These are phyloP conservation scores for Columba janthina DNA, from an alignment of 2,113 vertebrate species.

Conservation along the genomic window DNA sequence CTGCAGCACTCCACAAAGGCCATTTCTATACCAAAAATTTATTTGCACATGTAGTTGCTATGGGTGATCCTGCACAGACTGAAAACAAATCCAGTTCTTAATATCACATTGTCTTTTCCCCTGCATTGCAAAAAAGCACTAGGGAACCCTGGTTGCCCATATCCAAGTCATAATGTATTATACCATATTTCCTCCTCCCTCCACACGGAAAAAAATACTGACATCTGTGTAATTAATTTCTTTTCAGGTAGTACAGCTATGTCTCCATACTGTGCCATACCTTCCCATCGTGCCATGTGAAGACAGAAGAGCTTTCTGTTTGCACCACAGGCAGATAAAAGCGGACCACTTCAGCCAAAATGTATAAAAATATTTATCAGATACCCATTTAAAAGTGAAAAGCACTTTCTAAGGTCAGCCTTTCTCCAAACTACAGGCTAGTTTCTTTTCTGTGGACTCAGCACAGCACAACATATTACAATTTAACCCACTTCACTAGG, in stretches of 20 bases:
- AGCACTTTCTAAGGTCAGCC: neutral
- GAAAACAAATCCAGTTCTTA: neutral
- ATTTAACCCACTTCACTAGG: neutral
- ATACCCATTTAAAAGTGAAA: neutral
- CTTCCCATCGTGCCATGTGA: neutral
- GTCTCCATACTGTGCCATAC: neutral
- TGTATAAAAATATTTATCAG: neutral
- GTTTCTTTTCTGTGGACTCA: neutral
- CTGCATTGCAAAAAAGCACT: neutral
- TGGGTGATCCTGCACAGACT: neutral
- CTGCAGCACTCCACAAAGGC: neutral
- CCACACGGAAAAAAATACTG: neutral
- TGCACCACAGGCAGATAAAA: neutral
- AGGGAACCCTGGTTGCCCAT: neutral
- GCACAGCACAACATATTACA: rapidly evolving
- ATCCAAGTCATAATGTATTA: neutral
- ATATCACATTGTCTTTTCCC: neutral
- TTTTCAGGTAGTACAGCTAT: neutral
- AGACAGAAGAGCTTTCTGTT: neutral
- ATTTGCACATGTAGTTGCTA: neutral
- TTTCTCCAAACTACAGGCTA: neutral
- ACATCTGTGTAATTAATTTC: neutral
- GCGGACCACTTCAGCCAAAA: neutral
- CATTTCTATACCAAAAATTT: neutral
- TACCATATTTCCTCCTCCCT: neutral